Conservation (phyloP, 2,888 invertebrate species). For the Xestia c-nigrum region DNA sequence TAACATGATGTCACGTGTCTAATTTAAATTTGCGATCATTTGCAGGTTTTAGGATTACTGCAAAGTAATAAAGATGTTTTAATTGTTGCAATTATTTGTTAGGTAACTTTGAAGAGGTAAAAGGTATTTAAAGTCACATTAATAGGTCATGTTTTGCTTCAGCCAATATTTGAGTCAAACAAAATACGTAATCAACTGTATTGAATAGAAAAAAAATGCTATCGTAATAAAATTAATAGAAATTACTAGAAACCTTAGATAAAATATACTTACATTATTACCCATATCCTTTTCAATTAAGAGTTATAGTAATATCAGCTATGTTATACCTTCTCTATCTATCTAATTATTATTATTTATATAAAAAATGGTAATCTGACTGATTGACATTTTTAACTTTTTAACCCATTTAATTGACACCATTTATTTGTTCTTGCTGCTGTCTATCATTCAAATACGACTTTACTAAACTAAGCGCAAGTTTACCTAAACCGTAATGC, state of each 20-base stretch:
- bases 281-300: conserved; percentile 15
- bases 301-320: conserved; percentile 2
- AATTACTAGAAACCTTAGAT: neutral
- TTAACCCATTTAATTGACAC: too few relatives aligned
- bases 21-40: conserved; percentile 67
- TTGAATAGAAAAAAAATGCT: conserved; percentile 9
- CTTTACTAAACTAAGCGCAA: too few relatives aligned
- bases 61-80: conserved; percentile 3
- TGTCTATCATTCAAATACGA: too few relatives aligned
- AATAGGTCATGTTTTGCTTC: neutral
- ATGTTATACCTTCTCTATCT: too few relatives aligned
- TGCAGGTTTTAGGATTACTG: conserved; percentile 28
- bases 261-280: neutral
- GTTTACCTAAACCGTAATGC: too few relatives aligned
- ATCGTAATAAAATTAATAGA: conserved; percentile 6
- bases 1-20: conserved; percentile 67
- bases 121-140: neutral
- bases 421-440: too few relatives aligned
- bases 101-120: neutral
- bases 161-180: conserved; percentile 9
- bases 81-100: conserved; percentile 8
- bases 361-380: too few relatives aligned
- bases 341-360: too few relatives aligned
- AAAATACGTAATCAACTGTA: conserved; percentile 20
- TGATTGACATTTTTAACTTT: too few relatives aligned